These are phyloP conservation scores for Anseranas semipalmata DNA, from an alignment of 2,113 vertebrate genomes.

Conservation along the genomic window DNA sequence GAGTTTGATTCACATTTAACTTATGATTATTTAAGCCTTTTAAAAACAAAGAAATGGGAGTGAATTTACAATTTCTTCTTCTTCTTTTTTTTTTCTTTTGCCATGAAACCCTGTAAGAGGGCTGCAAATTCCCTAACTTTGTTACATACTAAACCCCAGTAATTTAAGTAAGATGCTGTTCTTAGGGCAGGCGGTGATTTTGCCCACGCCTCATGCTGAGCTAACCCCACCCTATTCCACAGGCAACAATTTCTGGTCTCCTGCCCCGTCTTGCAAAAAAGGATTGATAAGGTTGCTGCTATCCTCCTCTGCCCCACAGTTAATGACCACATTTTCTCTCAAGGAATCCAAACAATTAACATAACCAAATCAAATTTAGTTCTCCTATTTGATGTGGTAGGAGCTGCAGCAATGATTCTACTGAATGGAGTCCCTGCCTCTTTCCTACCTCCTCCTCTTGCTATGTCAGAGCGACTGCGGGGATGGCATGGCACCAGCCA, in stretches of 20 bases:
- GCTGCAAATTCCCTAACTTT: background rate
- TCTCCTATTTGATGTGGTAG: background rate
- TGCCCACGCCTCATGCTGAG: background rate
- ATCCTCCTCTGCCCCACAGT: background rate
- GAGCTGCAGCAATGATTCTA: background rate
- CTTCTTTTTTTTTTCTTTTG: accelerated
- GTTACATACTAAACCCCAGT: background rate
- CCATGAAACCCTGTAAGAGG: background rate
- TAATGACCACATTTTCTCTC: background rate
- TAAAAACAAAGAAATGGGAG: background rate
- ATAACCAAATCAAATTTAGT: background rate
- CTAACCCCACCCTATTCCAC: background rate
- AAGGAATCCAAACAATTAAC: slow-evolving; percentile 25
- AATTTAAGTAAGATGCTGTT: background rate
- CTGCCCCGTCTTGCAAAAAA: background rate
- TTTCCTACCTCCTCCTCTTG: background rate
- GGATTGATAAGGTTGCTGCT: background rate
- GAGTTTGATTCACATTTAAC: background rate
- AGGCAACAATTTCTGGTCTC: background rate
- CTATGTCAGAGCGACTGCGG: background rate
- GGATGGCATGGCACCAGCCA: background rate
- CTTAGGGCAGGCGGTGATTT: background rate
- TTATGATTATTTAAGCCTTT: background rate
- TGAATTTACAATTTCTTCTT: background rate
- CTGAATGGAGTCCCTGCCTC: background rate